Conservation (phyloP, 2,888 invertebrate genomes). For the Sinohyriopsis cumingii region DNA sequence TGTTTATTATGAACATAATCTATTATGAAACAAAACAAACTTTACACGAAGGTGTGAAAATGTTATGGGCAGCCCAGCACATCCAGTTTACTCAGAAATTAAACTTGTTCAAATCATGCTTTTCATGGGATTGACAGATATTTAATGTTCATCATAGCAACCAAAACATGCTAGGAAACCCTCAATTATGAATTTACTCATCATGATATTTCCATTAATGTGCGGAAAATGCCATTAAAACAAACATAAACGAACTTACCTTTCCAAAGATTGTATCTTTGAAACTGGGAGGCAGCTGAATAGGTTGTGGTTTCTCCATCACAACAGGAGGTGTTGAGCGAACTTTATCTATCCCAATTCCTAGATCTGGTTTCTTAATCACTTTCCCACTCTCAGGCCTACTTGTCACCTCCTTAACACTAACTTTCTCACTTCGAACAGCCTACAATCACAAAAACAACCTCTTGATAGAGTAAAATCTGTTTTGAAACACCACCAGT, state of each 20-base stretch:
- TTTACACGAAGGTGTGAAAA: no score
- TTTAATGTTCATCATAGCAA: constrained; percentile 20
- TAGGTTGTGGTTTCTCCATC: constrained; percentile 62
- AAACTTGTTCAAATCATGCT: constrained; percentile 12
- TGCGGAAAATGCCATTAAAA: no score
- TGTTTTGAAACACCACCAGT: no score
- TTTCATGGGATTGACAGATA: constrained; percentile 28
- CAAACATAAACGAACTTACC: constrained; percentile 14
- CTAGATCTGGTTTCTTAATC: constrained; percentile 56
- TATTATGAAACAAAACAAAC: no score
- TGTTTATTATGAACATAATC: no score
- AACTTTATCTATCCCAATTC: constrained; percentile 24
- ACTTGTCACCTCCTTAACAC: constrained; percentile 52
- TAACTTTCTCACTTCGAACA: constrained; percentile 57
- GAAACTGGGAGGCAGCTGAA: constrained; percentile 69
- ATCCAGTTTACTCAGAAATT: constrained; percentile 18
- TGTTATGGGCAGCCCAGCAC: no score
- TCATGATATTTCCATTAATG: no score
- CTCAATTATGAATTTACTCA: no score
- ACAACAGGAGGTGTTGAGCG: constrained; percentile 25
- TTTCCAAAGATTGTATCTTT: constrained; percentile 60
- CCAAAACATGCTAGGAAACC: neutral
- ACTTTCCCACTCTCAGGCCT: constrained; percentile 47
- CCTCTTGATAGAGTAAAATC: no score
- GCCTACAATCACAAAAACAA: constrained; percentile 14